phyloP scores from a whole-genome alignment of 2,888 invertebrate genomes.

The Vesta saturnalis region DNA sequence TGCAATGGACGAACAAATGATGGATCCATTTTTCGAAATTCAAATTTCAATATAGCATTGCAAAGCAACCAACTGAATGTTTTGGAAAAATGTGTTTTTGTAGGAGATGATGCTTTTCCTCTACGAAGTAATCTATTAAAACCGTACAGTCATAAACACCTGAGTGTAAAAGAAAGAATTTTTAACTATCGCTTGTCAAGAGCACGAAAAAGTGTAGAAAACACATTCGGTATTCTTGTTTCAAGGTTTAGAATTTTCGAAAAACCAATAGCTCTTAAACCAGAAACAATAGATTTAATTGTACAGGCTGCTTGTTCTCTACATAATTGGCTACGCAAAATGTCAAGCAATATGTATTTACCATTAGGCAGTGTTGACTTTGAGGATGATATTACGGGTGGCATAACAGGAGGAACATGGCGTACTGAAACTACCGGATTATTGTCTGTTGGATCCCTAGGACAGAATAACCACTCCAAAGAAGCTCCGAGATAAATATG shows the following conservation, averaged over 20 bases:
- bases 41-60: slow-evolving; percentile 7
- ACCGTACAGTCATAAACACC: not conserved
- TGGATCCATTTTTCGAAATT: slow-evolving; percentile 12
- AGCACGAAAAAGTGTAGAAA: not conserved
- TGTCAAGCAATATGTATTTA: not conserved
- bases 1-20: not conserved
- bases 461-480: not conserved
- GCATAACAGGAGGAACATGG: not conserved
- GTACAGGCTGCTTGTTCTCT: too few relatives aligned
- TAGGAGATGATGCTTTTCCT: slow-evolving; percentile 16
- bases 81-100: not conserved
- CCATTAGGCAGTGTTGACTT: not conserved
- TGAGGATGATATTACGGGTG: not conserved
- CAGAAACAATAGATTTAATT: not conserved
- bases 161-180: not conserved
- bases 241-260: not conserved
- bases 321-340: not conserved
- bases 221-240: too few relatives aligned
- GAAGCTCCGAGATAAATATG: not conserved
- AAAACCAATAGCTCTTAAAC: not conserved
- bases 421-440: not conserved
- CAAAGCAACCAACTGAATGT: slow-evolving; percentile 5
- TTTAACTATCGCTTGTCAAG: slow-evolving; percentile 4
- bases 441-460: not conserved
- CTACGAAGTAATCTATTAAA: slow-evolving; percentile 5